Percentiles rank a stretch among this genome's conserved stretches.
Evolutionary conservation across 2,888 invertebrate species (phyloP).

Genomic region (Stenodera caucasica): DNA sequence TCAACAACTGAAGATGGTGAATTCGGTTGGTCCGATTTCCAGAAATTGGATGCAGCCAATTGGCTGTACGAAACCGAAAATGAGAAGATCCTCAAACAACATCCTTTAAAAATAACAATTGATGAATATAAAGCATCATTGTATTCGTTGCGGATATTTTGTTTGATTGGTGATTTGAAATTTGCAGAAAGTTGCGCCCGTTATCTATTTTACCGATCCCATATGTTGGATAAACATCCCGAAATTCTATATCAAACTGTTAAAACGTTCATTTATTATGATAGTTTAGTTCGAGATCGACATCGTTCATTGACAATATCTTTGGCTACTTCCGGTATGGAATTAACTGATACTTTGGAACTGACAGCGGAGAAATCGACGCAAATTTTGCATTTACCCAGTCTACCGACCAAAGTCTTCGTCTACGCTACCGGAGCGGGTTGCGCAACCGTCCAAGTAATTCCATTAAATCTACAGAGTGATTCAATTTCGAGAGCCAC

Average conservation of each 20-base stretch:
- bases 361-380: constrained; percentile 60
- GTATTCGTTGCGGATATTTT: constrained; percentile 62
- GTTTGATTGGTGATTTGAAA: constrained; percentile 63
- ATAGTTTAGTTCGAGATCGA: constrained; percentile 62
- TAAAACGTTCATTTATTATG: constrained; percentile 64
- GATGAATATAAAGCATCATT: constrained; percentile 68
- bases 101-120: constrained; percentile 57
- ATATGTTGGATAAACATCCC: constrained; percentile 64
- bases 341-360: constrained; percentile 68
- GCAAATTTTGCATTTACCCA: constrained; percentile 63
- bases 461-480: too few species aligned
- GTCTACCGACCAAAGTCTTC: constrained; percentile 69
- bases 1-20: constrained; percentile 70
- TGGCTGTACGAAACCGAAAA: constrained; percentile 66
- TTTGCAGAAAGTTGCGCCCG: constrained; percentile 67
- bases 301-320: constrained; percentile 67
- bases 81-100: constrained; percentile 59
- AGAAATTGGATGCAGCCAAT: constrained; percentile 64
- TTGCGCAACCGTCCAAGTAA: constrained; percentile 68
- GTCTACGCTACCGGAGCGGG: constrained; percentile 71
- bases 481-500: too few species aligned
- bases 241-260: constrained; percentile 65
- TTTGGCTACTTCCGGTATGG: constrained; percentile 71
- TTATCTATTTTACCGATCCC: constrained; percentile 68
- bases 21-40: constrained; percentile 65